Percentiles rank a stretch among this genome's conserved stretches.
Conservation (phyloP, 92 coral and sea anemone genomes). For the Palythoa caribaeorum region DNA sequence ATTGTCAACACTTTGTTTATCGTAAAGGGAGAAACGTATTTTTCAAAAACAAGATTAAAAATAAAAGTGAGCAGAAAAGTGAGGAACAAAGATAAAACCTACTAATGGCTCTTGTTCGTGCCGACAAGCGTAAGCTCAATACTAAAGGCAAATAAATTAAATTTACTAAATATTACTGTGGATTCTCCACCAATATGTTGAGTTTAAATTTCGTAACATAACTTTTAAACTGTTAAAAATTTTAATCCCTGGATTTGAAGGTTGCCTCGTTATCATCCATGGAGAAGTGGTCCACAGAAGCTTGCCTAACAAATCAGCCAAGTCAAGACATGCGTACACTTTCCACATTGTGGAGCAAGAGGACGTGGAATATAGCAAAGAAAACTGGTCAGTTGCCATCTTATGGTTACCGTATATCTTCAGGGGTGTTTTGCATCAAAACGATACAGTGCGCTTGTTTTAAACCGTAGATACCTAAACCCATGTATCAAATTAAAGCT, state of each 20-base stretch:
- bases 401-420: too few species aligned
- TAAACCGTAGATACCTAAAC: too few species aligned
- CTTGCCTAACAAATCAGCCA: constrained; percentile 83
- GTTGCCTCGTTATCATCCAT: constrained; percentile 90
- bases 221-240: not conserved
- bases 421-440: too few species aligned
- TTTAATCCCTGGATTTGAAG: constrained; percentile 40
- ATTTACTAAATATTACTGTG: too few species aligned
- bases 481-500: too few species aligned
- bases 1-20: too few species aligned
- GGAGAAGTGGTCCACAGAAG: constrained; percentile 96
- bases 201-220: not conserved
- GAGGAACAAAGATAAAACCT: too few species aligned
- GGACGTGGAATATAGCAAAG: constrained; percentile 89
- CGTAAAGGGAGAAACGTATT: too few species aligned
- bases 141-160: not conserved
- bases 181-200: not conserved
- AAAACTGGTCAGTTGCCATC: constrained; percentile 83
- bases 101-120: not conserved
- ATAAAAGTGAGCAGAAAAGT: too few species aligned
- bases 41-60: too few species aligned
- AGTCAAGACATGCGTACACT: constrained; percentile 94
- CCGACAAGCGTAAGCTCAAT: not conserved
- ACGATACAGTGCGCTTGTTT: too few species aligned
- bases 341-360: constrained; percentile 91